phyloP scores from a whole-genome alignment of 2,113 vertebrate genomes.

The Pterocles gutturalis region DNA sequence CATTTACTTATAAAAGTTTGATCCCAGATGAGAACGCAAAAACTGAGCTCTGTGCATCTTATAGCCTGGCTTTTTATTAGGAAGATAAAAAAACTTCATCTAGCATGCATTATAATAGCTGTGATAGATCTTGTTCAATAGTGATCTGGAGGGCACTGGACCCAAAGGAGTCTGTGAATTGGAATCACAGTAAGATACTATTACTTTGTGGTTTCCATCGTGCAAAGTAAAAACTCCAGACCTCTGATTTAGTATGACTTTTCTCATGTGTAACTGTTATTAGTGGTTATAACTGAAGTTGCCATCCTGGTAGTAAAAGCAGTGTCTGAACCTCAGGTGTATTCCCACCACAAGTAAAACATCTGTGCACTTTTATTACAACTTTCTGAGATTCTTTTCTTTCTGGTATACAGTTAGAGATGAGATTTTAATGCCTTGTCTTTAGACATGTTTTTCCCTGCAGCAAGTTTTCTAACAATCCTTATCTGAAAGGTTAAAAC shows the following conservation, averaged over 20 bases:
- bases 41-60: not conserved
- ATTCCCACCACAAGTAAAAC: not conserved
- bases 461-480: not conserved
- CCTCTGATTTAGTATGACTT: not conserved
- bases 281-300: not conserved
- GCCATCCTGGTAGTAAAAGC: not conserved
- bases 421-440: not conserved
- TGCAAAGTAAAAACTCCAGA: not conserved
- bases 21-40: not conserved
- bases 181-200: not conserved
- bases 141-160: not conserved
- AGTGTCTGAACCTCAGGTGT: not conserved
- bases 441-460: not conserved
- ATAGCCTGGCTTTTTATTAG: not conserved
- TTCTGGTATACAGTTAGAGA: not conserved
- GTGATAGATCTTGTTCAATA: constrained; percentile 25
- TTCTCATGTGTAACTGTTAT: not conserved
- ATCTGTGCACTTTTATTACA: not conserved
- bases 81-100: not conserved
- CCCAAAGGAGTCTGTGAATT: not conserved
- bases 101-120: not conserved
- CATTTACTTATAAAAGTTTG: constrained; percentile 35
- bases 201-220: not conserved
- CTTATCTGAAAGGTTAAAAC: not conserved
- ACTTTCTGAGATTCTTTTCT: not conserved